These are phyloP conservation scores for Trichoplusia ni DNA, from an alignment of 1,140 invertebrate genomes.

Conservation along the genomic window DNA sequence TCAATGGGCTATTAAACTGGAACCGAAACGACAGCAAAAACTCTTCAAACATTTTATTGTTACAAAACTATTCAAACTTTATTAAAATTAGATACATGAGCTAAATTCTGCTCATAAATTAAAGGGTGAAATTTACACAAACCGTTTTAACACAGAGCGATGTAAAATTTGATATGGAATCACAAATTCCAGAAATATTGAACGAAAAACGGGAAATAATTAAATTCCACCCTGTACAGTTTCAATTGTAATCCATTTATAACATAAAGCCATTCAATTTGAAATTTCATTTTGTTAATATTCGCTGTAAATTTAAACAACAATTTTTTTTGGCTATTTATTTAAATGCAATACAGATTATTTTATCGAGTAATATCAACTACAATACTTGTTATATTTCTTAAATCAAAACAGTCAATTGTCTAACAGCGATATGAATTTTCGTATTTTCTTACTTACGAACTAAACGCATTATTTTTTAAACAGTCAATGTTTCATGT, in stretches of 20 bases:
- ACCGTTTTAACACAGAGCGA: not conserved
- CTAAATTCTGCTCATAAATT: conserved; percentile 5
- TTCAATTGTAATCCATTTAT: conserved; percentile 13
- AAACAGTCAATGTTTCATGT: too few relatives aligned
- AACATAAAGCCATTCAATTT: conserved; percentile 5
- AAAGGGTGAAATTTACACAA: conserved; percentile 14
- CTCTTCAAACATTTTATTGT: conserved; percentile 19
- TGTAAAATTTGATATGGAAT: not conserved
- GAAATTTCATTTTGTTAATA: not conserved
- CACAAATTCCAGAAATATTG: not conserved
- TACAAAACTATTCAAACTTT: conserved; percentile 26
- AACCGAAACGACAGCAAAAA: conserved; percentile 21
- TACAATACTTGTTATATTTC: too few relatives aligned
- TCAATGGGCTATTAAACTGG: conserved; percentile 30
- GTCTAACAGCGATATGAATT: too few relatives aligned
- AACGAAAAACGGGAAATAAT: not conserved
- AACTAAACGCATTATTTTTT: too few relatives aligned
- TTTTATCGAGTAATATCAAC: too few relatives aligned
- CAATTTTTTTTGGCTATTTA: not conserved
- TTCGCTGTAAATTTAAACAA: not conserved
- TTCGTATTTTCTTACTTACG: too few relatives aligned
- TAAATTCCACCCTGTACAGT: conserved; percentile 14
- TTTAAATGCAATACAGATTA: not conserved
- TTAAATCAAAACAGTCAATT: too few relatives aligned
- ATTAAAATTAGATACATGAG: conserved; percentile 22